Percentiles rank a stretch among this genome's conserved stretches.
Evolutionary conservation across 1,140 invertebrate species (phyloP).

Genomic region (Anastrepha obliqua): DNA sequence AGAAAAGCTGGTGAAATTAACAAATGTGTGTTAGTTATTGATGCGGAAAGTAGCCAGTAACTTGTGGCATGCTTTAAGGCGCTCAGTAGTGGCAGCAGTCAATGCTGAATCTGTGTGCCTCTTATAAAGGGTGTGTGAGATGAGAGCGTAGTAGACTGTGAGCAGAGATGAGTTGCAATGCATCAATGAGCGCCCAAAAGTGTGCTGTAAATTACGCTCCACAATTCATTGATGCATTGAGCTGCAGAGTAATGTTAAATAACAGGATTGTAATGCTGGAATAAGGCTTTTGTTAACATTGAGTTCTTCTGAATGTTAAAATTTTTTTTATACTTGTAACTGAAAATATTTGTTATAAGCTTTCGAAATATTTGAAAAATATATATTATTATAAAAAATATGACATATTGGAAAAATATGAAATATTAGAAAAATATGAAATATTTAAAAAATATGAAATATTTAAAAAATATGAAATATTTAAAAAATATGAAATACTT

Average conservation of each 20-base stretch:
- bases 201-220: background rate
- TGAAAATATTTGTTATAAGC: no score
- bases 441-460: no score
- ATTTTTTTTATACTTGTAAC: background rate
- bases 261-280: background rate
- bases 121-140: background rate
- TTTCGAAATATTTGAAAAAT: no score
- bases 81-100: constrained; percentile 54
- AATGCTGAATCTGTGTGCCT: constrained; percentile 8
- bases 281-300: background rate
- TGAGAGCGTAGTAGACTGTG: background rate
- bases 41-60: constrained; percentile 50
- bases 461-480: no score
- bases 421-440: no score
- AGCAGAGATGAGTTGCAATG: constrained; percentile 54
- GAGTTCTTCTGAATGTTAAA: background rate
- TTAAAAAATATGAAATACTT: no score
- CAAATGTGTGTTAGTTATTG: constrained; percentile 26
- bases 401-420: no score
- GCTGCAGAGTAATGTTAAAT: background rate
- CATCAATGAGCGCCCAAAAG: constrained; percentile 58
- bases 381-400: no score
- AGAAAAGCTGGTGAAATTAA: constrained; percentile 54
- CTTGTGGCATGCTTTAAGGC: constrained; percentile 51
- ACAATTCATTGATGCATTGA: constrained; percentile 18